These are phyloP conservation scores for Colostygia pectinataria DNA, from an alignment of 2,888 invertebrate species.

Conservation along the genomic window DNA sequence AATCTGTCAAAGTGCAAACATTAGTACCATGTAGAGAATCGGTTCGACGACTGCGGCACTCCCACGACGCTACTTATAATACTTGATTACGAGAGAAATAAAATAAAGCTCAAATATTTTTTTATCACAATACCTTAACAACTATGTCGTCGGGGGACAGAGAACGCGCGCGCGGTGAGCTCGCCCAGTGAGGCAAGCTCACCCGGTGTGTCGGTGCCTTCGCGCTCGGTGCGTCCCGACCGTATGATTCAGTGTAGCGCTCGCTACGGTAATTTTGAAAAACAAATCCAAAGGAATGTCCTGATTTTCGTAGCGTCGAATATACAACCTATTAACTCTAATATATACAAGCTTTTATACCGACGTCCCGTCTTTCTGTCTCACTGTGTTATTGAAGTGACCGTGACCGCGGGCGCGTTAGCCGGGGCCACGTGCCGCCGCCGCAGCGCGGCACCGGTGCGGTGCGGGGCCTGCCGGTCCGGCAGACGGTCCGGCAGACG, in stretches of 20 bases:
- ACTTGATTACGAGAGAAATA: constrained; percentile 38
- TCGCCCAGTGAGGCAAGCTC: background rate
- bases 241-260: constrained; percentile 24
- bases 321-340: constrained; percentile 58
- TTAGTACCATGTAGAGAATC: constrained; percentile 41
- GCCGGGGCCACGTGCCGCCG: too few relatives aligned
- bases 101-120: constrained; percentile 53
- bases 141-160: constrained; percentile 33
- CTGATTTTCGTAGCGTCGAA: constrained; percentile 45
- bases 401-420: too few relatives aligned
- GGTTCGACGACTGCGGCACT: constrained; percentile 27
- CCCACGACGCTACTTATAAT: constrained; percentile 33
- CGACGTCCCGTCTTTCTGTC: constrained; percentile 25
- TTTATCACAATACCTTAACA: constrained; percentile 56
- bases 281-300: constrained; percentile 37
- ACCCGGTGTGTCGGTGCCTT: too few relatives aligned
- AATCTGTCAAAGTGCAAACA: constrained; percentile 51
- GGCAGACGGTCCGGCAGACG: too few relatives aligned
- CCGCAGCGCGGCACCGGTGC: too few relatives aligned
- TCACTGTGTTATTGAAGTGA: background rate
- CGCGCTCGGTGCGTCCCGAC: constrained; percentile 24
- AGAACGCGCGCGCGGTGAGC: constrained; percentile 4
- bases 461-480: too few relatives aligned
- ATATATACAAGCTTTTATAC: constrained; percentile 58
- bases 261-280: constrained; percentile 31